phyloP scores from a whole-genome alignment of 1,140 invertebrate genomes.

The Drosophila suzukii region DNA sequence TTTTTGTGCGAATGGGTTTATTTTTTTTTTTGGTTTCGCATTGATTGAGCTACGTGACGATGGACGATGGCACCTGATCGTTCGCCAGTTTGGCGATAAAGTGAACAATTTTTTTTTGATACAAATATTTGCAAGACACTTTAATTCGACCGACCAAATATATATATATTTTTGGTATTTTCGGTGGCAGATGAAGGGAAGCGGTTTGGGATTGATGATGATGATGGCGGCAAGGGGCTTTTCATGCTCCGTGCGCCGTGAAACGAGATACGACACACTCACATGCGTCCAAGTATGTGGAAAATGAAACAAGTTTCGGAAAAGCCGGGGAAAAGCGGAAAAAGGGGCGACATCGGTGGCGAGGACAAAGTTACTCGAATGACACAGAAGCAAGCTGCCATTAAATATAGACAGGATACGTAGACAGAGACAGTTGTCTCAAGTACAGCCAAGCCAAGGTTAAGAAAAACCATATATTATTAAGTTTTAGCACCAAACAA shows the following conservation, averaged over 20 bases:
- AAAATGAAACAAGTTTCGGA: constrained; percentile 61
- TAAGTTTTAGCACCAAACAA: neutral
- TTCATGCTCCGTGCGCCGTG: constrained; percentile 70
- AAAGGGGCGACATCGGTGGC: neutral
- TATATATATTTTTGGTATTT: constrained; percentile 19
- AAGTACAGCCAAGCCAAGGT: neutral
- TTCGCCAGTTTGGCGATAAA: constrained; percentile 4
- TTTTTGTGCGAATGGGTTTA: neutral
- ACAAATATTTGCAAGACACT: constrained; percentile 72
- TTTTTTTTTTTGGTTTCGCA: constrained; percentile 21
- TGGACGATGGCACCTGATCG: constrained; percentile 37
- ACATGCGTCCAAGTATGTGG: constrained; percentile 60
- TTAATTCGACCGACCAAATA: constrained; percentile 58
- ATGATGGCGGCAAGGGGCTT: constrained; percentile 40
- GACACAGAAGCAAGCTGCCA: constrained; percentile 56
- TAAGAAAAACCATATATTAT: neutral
- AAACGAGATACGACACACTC: constrained; percentile 65
- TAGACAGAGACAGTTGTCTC: constrained; percentile 22
- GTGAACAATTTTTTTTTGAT: constrained; percentile 34
- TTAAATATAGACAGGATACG: constrained; percentile 51
- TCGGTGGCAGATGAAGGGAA: constrained; percentile 18
- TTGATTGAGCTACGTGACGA: constrained; percentile 70
- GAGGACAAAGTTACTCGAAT: constrained; percentile 63
- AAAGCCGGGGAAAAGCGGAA: constrained; percentile 1
- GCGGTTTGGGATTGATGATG: constrained; percentile 34